Conservation (phyloP, 2,113 vertebrate species). For the Rattus rattus region DNA sequence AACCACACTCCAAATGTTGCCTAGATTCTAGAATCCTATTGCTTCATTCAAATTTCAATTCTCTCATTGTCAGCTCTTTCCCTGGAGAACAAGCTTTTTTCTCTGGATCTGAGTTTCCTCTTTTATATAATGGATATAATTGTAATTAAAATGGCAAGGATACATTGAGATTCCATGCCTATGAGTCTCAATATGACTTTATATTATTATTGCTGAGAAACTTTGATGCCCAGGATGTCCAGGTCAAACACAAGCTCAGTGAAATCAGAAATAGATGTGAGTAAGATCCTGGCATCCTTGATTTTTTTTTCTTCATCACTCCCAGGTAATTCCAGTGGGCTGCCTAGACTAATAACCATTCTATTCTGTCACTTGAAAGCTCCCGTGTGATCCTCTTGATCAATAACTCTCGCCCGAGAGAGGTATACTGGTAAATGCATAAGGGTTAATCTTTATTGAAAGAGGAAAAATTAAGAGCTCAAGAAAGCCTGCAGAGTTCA, state of each 20-base stretch:
- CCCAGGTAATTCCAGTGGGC: not conserved
- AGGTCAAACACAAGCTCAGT: not conserved
- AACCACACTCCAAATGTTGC: not conserved
- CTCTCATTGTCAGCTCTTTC: not conserved
- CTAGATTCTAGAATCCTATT: not conserved
- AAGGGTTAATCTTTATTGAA: slow-evolving; percentile 61
- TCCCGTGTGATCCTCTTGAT: not conserved
- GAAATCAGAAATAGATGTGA: not conserved
- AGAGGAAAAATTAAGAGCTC: slow-evolving; percentile 57
- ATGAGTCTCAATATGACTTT: not conserved
- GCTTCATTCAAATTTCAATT: not conserved
- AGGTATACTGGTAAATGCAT: not conserved
- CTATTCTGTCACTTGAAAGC: slow-evolving; percentile 12
- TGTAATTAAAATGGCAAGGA: not conserved
- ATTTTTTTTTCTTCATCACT: not conserved
- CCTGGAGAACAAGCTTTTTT: not conserved
- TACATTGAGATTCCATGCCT: not conserved
- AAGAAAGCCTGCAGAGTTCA: slow-evolving; percentile 33
- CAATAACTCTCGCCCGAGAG: not conserved
- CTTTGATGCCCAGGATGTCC: not conserved
- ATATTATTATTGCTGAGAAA: not conserved
- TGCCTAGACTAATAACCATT: not conserved
- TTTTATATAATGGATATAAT: not conserved
- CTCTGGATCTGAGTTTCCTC: not conserved
- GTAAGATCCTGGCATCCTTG: not conserved